Conservation (phyloP, 2,888 invertebrate species). For the Lasiommata megera region DNA sequence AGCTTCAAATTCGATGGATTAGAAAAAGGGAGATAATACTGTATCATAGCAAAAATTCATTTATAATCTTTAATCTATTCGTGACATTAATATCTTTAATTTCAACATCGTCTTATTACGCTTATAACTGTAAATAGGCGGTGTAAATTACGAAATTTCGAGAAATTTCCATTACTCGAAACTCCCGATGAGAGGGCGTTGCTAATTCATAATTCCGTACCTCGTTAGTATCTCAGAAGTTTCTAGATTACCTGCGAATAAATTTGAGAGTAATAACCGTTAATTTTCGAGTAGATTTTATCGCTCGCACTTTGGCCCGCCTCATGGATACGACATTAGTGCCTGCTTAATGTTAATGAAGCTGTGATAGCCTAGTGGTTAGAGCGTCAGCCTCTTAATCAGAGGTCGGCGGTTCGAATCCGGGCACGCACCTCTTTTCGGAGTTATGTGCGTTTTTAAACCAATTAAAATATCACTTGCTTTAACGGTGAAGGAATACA, state of each 20-base stretch:
- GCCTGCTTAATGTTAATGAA: no score
- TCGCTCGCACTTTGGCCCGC: neutral
- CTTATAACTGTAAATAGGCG: neutral
- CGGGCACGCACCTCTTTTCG: no score
- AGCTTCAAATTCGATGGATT: no score
- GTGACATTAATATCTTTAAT: neutral
- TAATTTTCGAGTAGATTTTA: slow-evolving; percentile 10
- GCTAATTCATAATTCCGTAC: slow-evolving; percentile 19
- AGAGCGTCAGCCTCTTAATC: no score
- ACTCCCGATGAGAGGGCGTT: slow-evolving; percentile 5
- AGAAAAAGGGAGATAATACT: no score
- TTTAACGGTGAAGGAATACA: no score
- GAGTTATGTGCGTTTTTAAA: no score
- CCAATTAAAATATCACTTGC: no score
- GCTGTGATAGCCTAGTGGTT: no score
- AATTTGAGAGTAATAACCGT: slow-evolving; percentile 13
- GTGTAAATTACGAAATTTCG: slow-evolving; percentile 1
- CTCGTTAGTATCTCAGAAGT: slow-evolving; percentile 20
- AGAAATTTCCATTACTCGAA: slow-evolving; percentile 1
- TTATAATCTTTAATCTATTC: slow-evolving; percentile 1
- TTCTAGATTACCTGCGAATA: slow-evolving; percentile 23
- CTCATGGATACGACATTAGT: neutral
- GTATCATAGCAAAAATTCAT: neutral
- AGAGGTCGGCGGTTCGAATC: no score
- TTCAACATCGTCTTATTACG: neutral